Percentiles rank a stretch among this genome's conserved stretches.
These are phyloP conservation scores for Oryzias woworae DNA, from an alignment of 2,113 vertebrate genomes.

Conservation along the genomic window DNA sequence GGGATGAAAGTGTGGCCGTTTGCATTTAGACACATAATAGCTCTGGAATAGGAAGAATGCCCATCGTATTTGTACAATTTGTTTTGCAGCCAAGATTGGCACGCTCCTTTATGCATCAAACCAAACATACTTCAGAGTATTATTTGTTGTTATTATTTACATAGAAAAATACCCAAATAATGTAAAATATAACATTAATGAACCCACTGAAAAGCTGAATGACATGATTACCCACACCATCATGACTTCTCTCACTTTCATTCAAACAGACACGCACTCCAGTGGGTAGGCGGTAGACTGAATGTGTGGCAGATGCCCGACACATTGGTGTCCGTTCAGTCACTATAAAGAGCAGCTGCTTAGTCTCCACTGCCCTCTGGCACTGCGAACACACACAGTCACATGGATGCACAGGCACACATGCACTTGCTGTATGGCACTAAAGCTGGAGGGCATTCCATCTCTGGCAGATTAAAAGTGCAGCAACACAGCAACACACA, in stretches of 20 bases:
- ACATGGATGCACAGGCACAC: constrained; percentile 33
- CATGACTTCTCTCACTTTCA: constrained; percentile 20
- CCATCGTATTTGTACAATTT: background rate
- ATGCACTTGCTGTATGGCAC: constrained; percentile 49
- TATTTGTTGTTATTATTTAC: background rate
- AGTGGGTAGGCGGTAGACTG: constrained; percentile 51
- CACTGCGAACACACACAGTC: constrained; percentile 44
- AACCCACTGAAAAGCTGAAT: constrained; percentile 8
- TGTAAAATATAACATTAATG: background rate
- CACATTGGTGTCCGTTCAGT: constrained; percentile 78
- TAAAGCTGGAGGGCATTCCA: constrained; percentile 62
- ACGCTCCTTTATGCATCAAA: constrained; percentile 7
- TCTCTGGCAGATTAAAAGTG: constrained; percentile 57
- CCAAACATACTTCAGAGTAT: background rate
- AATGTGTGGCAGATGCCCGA: constrained; percentile 74
- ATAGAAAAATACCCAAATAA: constrained; percentile 6
- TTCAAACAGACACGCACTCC: constrained; percentile 33
- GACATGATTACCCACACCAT: constrained; percentile 14
- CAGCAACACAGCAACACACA: constrained; percentile 25
- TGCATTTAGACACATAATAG: constrained; percentile 12
- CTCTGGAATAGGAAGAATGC: constrained; percentile 7
- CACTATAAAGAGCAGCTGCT: constrained; percentile 80
- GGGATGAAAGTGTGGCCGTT: constrained; percentile 49
- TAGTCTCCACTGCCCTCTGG: constrained; percentile 71
- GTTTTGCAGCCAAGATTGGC: constrained; percentile 17